Percentiles rank a stretch among this genome's conserved stretches.
These are phyloP conservation scores for Linepithema humile DNA, from an alignment of 1,140 invertebrate species.

Conservation along the genomic window DNA sequence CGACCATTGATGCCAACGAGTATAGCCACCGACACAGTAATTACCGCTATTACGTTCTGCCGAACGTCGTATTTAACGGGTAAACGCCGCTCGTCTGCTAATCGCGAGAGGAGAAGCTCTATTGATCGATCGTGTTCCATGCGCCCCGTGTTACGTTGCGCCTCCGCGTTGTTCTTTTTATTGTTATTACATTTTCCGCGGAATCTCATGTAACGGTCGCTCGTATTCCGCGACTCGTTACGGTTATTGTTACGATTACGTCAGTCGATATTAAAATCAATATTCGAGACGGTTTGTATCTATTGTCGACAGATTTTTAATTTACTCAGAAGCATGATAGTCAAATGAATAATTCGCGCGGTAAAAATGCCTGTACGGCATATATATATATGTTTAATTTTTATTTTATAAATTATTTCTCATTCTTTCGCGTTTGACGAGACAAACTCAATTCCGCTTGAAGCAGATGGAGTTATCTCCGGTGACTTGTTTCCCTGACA, in stretches of 20 bases:
- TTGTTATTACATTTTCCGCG: constrained; percentile 18
- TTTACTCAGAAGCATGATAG: background rate
- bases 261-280: constrained; percentile 49
- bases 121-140: constrained; percentile 63
- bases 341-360: background rate
- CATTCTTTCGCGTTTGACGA: background rate
- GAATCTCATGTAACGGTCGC: constrained; percentile 16
- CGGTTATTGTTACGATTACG: constrained; percentile 59
- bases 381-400: background rate
- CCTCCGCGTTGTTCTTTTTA: background rate
- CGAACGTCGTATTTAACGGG: constrained; percentile 75
- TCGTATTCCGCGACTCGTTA: constrained; percentile 47
- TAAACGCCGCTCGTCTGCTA: constrained; percentile 75
- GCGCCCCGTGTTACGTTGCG: constrained; percentile 12
- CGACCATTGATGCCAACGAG: constrained; percentile 75
- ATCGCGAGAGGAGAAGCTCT: constrained; percentile 62
- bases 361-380: background rate
- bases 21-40: constrained; percentile 80
- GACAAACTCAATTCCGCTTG: background rate
- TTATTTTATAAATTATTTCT: constrained; percentile 6
- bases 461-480: constrained; percentile 8
- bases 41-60: constrained; percentile 76
- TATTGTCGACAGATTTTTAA: constrained; percentile 26
- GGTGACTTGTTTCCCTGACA: constrained; percentile 1
- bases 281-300: constrained; percentile 33